A percentile compares a stretch with the other conserved stretches of the same genome.
These are phyloP conservation scores for Eristalis pertinax DNA, from an alignment of 2,888 invertebrate species.

Conservation along the genomic window DNA sequence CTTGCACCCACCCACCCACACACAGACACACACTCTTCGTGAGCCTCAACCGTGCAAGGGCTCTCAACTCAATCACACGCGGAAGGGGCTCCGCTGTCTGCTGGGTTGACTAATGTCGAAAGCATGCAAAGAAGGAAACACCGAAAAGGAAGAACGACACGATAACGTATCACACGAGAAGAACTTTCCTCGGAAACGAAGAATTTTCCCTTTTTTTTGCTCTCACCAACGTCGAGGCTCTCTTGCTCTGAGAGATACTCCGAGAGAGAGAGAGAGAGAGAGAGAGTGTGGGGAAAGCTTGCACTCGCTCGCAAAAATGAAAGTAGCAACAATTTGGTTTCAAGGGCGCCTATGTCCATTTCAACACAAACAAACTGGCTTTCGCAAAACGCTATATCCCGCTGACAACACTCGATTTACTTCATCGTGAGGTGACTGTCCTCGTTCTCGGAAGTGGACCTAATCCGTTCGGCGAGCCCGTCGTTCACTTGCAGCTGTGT, in stretches of 20 bases:
- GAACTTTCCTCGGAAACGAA: constrained; percentile 20
- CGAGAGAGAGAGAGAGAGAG: neutral
- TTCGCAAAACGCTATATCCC: neutral
- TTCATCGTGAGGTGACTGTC: too few relatives aligned
- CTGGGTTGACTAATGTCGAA: constrained; percentile 59
- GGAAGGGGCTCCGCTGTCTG: constrained; percentile 47
- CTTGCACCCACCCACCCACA: neutral
- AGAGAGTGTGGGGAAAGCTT: constrained; percentile 62
- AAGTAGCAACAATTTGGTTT: neutral
- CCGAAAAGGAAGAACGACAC: constrained; percentile 46
- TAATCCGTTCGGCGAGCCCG: neutral
- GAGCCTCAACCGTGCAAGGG: constrained; percentile 7
- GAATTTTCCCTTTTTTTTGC: constrained; percentile 17
- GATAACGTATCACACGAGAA: constrained; percentile 3
- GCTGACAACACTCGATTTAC: too few relatives aligned
- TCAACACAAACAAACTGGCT: neutral
- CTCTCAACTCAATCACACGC: constrained; percentile 51
- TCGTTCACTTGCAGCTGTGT: neutral
- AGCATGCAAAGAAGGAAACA: constrained; percentile 62
- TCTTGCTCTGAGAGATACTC: neutral
- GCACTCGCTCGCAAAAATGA: neutral
- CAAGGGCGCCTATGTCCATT: neutral
- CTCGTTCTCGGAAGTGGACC: neutral
- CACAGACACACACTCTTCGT: constrained; percentile 19
- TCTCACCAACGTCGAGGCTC: constrained; percentile 13